Evolutionary conservation across 2,888 invertebrate species (phyloP), one percentile per base, ranked within the genome.

Genomic region (Gymnosoma rotundatum): DNA sequence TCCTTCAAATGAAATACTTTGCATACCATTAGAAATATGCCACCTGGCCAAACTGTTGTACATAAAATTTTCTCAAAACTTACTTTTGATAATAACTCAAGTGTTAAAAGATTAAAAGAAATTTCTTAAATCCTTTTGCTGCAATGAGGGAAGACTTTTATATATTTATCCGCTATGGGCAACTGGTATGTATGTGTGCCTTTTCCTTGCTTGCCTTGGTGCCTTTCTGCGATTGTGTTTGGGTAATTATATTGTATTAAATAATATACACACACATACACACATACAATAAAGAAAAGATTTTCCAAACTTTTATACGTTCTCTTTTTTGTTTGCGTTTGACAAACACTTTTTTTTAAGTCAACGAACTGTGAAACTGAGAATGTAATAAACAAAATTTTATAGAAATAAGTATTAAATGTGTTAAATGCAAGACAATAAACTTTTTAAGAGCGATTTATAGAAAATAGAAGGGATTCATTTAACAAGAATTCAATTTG

Each of bases 281-380:
- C 42, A 42, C 12, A 42, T 42, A n/a, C 2, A 45, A 9, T 21
- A 45, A 45, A 21, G 21, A 16, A 21, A 21, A 9, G 16, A 21
- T 45, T 48, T n/a, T 3, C 7, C 7, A 16, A 21, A 21, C 4
- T n/a, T n/a, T 14, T 48, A 48, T 6, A 16, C 6, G 16, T 12
- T 18, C 9, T n/a, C 14, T 45, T 0, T 8, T 32, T 32, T 64
- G 48, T 64, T 64, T 64, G 64, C 32, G 16, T 32, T 64, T 48
- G 64, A 25, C 64, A 48, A 48, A 64, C 48, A 25, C 4, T 32
- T n/a, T 48, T n/a, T 48, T 45, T 25, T 32, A 48, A 48, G 48
- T 48, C 64, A 25, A 25, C 25, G 48, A 64, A 64, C 64, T 14
- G 14, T 14, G 45, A 48, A 48, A 48, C 25, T 45, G 25, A 25